Evolutionary conservation across 2,797 vertebrate genomes (phyloP).

Genomic region (Caiman crocodilus): DNA sequence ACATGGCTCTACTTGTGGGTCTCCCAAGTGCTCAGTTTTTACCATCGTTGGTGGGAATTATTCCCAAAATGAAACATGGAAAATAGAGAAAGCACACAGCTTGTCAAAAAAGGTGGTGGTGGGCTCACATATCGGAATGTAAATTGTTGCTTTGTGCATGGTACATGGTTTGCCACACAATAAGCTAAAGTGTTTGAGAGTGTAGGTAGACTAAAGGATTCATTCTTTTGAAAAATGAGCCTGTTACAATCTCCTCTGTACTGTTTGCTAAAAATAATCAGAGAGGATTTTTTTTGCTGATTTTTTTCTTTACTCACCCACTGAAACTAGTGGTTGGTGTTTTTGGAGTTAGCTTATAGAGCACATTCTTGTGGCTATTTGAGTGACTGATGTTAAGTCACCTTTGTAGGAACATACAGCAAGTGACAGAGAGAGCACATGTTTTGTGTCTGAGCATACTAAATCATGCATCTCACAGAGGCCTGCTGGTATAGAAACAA

Average conservation of each 20-base stretch:
- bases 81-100: not conserved
- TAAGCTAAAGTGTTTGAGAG: conserved; percentile 31
- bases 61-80: conserved; percentile 29
- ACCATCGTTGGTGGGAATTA: not conserved
- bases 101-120: conserved; percentile 18
- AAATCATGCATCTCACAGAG: not conserved
- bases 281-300: not conserved
- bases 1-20: not conserved
- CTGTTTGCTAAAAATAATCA: not conserved
- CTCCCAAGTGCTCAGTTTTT: not conserved
- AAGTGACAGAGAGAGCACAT: not conserved
- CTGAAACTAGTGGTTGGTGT: not conserved
- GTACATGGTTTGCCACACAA: conserved; percentile 4
- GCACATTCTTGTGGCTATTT: conserved; percentile 22
- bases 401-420: not conserved
- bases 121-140: not conserved
- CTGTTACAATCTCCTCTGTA: not conserved
- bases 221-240: not conserved
- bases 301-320: not conserved
- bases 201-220: not conserved
- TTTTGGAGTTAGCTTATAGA: not conserved
- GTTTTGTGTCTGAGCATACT: not conserved
- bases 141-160: conserved; percentile 31
- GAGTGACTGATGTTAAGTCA: not conserved
- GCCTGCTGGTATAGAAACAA: not conserved